A percentile compares a stretch with the other conserved stretches of the same genome.
Evolutionary conservation across 2,888 invertebrate genomes (phyloP).

Genomic region (Hyles lineata): DNA sequence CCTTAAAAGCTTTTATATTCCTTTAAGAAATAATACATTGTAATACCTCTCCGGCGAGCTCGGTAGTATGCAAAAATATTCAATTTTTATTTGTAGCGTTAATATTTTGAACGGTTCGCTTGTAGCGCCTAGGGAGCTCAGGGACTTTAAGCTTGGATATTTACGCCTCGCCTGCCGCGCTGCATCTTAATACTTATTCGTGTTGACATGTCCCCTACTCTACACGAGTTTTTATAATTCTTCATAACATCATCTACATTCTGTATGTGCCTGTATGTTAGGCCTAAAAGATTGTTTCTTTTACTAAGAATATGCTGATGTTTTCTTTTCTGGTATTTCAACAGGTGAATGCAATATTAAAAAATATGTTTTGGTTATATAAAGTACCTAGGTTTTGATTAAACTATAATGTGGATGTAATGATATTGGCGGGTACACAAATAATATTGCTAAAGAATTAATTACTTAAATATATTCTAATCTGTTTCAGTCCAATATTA

Average conservation of each 20-base stretch:
- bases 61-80: slow-evolving; percentile 79
- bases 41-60: slow-evolving; percentile 65
- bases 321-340: too few species aligned
- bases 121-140: slow-evolving; percentile 58
- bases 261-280: not conserved
- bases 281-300: too few species aligned
- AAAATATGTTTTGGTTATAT: too few species aligned
- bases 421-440: too few species aligned
- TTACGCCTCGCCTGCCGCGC: slow-evolving; percentile 65
- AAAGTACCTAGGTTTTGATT: too few species aligned
- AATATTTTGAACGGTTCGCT: slow-evolving; percentile 69
- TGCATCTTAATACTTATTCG: slow-evolving; percentile 66
- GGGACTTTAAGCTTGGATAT: slow-evolving; percentile 72
- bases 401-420: too few species aligned
- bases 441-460: too few species aligned
- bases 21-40: slow-evolving; percentile 78
- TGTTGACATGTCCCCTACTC: slow-evolving; percentile 55
- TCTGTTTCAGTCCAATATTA: too few species aligned
- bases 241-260: not conserved
- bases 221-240: slow-evolving; percentile 29
- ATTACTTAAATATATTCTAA: too few species aligned
- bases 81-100: slow-evolving; percentile 75
- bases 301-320: too few species aligned
- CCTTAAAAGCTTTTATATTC: slow-evolving; percentile 83
- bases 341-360: too few species aligned